These are phyloP conservation scores for Anaspis maculata DNA, from an alignment of 2,888 invertebrate genomes.

Conservation along the genomic window DNA sequence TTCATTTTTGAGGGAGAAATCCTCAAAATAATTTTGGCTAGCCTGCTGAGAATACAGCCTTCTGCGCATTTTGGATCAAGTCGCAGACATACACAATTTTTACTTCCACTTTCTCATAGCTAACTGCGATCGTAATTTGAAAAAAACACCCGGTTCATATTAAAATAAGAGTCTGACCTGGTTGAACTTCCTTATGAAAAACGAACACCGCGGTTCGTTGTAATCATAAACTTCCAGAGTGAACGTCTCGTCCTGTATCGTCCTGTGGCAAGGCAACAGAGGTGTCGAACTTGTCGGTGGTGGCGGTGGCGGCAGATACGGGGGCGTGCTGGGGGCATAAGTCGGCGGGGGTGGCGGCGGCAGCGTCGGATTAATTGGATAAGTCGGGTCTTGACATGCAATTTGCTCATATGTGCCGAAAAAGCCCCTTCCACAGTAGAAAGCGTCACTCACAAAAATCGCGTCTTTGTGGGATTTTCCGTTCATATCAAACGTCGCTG, in stretches of 20 bases:
- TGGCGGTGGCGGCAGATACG: constrained; percentile 7
- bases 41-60: too few species aligned
- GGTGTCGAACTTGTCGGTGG: constrained; percentile 1
- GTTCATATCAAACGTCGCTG: constrained; percentile 24
- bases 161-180: constrained; percentile 19
- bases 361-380: constrained; percentile 17
- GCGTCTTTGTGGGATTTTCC: constrained; percentile 31
- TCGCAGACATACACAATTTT: too few species aligned
- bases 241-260: constrained; percentile 26
- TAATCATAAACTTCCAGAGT: constrained; percentile 25
- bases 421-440: constrained; percentile 41
- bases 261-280: constrained; percentile 21
- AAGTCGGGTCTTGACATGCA: constrained; percentile 25
- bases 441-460: constrained; percentile 37
- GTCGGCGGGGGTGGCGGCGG: constrained; percentile 6
- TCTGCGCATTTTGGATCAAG: too few species aligned
- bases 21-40: too few species aligned
- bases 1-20: too few species aligned
- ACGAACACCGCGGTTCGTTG: constrained; percentile 19
- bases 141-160: constrained; percentile 1
- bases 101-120: too few species aligned
- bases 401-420: constrained; percentile 40
- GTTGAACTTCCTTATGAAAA: constrained; percentile 14
- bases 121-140: too few species aligned
- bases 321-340: constrained; percentile 17